These are phyloP conservation scores for Grapholita molesta DNA, from an alignment of 1,140 invertebrate genomes.

Conservation along the genomic window DNA sequence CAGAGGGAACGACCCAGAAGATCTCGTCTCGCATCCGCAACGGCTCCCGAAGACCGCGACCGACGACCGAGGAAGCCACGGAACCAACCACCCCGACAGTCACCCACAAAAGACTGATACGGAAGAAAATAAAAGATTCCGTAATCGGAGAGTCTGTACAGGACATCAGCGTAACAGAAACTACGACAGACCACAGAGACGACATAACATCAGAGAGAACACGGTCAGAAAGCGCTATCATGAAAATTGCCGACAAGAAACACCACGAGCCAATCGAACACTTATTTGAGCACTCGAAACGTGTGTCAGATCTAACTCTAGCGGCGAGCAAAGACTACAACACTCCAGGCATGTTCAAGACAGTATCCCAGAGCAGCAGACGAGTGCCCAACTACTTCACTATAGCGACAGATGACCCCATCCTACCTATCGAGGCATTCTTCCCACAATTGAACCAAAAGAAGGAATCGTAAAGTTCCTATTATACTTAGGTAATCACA, in stretches of 20 bases:
- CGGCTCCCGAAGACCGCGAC: slow-evolving; percentile 51
- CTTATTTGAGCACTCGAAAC: slow-evolving; percentile 76
- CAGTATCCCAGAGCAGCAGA: slow-evolving; percentile 70
- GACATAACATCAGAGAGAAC: slow-evolving; percentile 70
- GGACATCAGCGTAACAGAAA: slow-evolving; percentile 59
- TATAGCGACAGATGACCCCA: slow-evolving; percentile 81
- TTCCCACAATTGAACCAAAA: slow-evolving; percentile 80
- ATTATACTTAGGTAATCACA: slow-evolving; percentile 34
- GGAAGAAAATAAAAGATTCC: slow-evolving; percentile 65
- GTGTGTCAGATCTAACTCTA: slow-evolving; percentile 79
- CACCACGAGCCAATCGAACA: slow-evolving; percentile 55
- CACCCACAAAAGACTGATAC: slow-evolving; percentile 49
- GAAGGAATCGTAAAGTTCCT: slow-evolving; percentile 70
- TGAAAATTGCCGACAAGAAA: slow-evolving; percentile 77
- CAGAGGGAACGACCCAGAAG: slow-evolving; percentile 49
- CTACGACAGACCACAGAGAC: slow-evolving; percentile 47
- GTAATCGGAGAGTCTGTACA: slow-evolving; percentile 62
- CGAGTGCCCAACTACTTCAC: slow-evolving; percentile 81
- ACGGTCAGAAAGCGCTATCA: slow-evolving; percentile 76
- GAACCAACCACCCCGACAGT: slow-evolving; percentile 44
- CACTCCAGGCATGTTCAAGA: slow-evolving; percentile 79
- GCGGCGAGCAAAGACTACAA: slow-evolving; percentile 80
- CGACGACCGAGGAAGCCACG: slow-evolving; percentile 49
- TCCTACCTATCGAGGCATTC: slow-evolving; percentile 81
- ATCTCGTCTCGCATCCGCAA: slow-evolving; percentile 65